Conservation (phyloP, 2,113 vertebrate species). For the Polypterus bichir region DNA sequence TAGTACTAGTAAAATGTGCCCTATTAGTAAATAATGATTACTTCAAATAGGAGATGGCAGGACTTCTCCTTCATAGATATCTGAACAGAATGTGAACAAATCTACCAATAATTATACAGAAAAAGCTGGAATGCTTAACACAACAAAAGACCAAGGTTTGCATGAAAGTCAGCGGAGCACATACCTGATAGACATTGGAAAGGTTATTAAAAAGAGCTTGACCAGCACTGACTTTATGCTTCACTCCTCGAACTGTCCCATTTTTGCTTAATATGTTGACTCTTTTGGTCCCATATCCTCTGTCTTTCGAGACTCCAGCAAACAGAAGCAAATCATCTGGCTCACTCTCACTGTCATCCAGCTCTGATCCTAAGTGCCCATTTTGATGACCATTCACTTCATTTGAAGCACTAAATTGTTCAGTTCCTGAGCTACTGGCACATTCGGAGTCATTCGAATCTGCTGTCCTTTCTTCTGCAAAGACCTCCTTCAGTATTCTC, state of each 20-base stretch:
- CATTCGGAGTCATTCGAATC: slow-evolving; percentile 83
- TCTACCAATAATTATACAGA: no score
- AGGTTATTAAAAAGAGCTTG: slow-evolving; percentile 87
- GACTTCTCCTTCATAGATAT: no score
- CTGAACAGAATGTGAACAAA: no score
- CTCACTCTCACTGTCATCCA: slow-evolving; percentile 62
- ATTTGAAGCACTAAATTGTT: slow-evolving; percentile 64
- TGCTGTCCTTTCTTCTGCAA: slow-evolving; percentile 58
- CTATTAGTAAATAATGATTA: no score
- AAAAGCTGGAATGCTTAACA: not conserved
- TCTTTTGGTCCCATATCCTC: slow-evolving; percentile 65
- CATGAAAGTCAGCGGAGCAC: slow-evolving; percentile 23
- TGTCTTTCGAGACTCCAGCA: slow-evolving; percentile 65
- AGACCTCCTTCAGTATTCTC: slow-evolving; percentile 85
- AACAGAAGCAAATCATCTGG: slow-evolving; percentile 69
- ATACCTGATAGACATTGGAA: slow-evolving; percentile 66
- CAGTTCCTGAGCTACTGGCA: slow-evolving; percentile 68
- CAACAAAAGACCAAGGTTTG: not conserved
- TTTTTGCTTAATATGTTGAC: slow-evolving; percentile 96
- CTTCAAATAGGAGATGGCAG: no score
- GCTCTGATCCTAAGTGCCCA: slow-evolving; percentile 56
- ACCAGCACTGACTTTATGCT: slow-evolving; percentile 91
- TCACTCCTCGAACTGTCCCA: slow-evolving; percentile 87
- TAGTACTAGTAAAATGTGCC: no score
- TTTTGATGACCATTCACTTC: slow-evolving; percentile 56